Evolutionary conservation across 1,140 invertebrate species (phyloP).

Genomic region (Calephelis nemesis): DNA sequence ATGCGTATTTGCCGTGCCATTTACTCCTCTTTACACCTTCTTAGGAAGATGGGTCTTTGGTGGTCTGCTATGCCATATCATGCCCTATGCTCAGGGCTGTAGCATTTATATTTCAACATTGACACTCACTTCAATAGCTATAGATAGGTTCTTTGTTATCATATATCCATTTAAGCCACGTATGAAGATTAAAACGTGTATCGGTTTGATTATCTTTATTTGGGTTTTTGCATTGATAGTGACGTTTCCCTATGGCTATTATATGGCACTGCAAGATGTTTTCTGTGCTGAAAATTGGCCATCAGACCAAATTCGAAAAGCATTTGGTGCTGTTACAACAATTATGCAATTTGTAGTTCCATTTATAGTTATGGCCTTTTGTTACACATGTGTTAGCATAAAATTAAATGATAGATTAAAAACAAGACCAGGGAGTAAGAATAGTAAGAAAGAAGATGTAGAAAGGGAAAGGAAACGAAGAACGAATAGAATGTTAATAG

Average conservation of each 20-base stretch:
- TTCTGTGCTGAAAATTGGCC: constrained; percentile 94
- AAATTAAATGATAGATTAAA: constrained; percentile 90
- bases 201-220: constrained; percentile 91
- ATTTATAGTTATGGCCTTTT: constrained; percentile 95
- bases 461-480: constrained; percentile 87
- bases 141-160: constrained; percentile 98
- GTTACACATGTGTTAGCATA: constrained; percentile 94
- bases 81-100: constrained; percentile 94
- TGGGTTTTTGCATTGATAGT: constrained; percentile 93
- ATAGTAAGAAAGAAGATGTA: constrained; percentile 87
- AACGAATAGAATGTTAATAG: constrained; percentile 97
- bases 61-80: constrained; percentile 90
- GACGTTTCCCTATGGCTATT: constrained; percentile 92
- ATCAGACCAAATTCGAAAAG: constrained; percentile 84
- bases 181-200: constrained; percentile 92
- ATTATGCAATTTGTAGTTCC: constrained; percentile 96
- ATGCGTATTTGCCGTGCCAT: constrained; percentile 95
- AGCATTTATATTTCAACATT: constrained; percentile 98
- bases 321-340: constrained; percentile 92
- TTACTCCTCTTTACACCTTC: constrained; percentile 96
- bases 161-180: constrained; percentile 96
- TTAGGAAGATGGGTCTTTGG: constrained; percentile 95
- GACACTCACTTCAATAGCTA: constrained; percentile 96
- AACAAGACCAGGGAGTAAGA: constrained; percentile 89
- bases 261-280: constrained; percentile 72